phyloP scores from a whole-genome alignment of 2,113 vertebrate genomes.

The Sarotherodon lohbergeri region DNA sequence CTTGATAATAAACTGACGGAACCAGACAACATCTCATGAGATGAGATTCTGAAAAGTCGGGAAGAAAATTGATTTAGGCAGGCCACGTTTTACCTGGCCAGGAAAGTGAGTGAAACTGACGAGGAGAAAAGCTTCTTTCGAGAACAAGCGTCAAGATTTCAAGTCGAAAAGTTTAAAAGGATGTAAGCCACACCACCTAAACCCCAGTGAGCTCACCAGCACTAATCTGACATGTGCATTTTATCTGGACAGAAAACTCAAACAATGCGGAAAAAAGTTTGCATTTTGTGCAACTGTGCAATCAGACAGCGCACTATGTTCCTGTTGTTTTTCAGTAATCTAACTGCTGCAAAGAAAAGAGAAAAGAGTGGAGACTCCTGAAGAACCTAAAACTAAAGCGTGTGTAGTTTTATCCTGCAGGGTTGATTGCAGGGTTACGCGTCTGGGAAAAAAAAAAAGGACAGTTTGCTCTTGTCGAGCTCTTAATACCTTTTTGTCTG shows the following conservation, averaged over 20 bases:
- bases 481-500: slow-evolving; percentile 20
- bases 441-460: background rate
- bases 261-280: background rate
- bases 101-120: background rate
- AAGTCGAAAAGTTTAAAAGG: background rate
- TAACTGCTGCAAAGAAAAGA: background rate
- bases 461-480: background rate
- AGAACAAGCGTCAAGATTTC: background rate
- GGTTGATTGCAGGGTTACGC: background rate
- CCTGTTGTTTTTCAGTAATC: background rate
- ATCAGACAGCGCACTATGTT: fast-evolving
- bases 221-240: background rate
- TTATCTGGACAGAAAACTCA: background rate
- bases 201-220: background rate
- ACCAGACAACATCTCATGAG: background rate
- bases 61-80: background rate
- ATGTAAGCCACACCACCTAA: background rate
- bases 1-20: background rate
- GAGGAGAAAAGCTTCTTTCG: background rate
- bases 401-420: background rate
- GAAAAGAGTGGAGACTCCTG: background rate
- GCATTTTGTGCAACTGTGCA: background rate
- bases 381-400: background rate
- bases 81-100: background rate
- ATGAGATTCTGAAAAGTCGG: background rate